Conservation (phyloP, 2,113 vertebrate species). For the Tachysurus fulvidraco region DNA sequence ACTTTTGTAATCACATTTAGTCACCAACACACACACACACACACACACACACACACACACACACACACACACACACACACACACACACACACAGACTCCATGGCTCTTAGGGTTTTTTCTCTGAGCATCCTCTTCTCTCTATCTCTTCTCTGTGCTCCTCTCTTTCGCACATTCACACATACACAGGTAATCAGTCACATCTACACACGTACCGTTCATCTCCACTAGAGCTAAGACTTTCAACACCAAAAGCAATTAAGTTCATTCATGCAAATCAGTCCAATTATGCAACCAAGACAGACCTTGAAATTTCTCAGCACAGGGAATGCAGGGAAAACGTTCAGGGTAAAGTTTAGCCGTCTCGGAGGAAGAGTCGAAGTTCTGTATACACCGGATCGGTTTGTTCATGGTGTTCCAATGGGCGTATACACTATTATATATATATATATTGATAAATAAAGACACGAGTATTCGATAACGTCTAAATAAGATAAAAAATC, state of each 20-base stretch:
- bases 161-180: slow-evolving; percentile 22
- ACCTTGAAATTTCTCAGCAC: slow-evolving; percentile 58
- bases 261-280: slow-evolving; percentile 73
- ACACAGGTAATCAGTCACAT: slow-evolving; percentile 37
- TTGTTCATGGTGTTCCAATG: neutral
- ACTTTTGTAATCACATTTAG: slow-evolving; percentile 25
- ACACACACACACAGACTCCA: neutral
- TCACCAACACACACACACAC: neutral
- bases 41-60: neutral
- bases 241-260: slow-evolving; percentile 68
- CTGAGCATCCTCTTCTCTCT: neutral
- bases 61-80: slow-evolving; percentile 1
- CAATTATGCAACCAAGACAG: slow-evolving; percentile 72
- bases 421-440: neutral
- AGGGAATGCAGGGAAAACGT: neutral
- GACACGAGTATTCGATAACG: neutral
- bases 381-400: neutral
- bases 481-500: neutral
- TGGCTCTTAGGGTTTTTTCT: neutral
- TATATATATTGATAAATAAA: neutral
- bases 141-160: neutral
- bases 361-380: neutral
- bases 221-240: slow-evolving; percentile 27
- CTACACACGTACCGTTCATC: slow-evolving; percentile 25
- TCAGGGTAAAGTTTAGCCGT: neutral